phyloP scores from a whole-genome alignment of 2,888 invertebrate species.

The Gastracanthus pulcherrimus region DNA sequence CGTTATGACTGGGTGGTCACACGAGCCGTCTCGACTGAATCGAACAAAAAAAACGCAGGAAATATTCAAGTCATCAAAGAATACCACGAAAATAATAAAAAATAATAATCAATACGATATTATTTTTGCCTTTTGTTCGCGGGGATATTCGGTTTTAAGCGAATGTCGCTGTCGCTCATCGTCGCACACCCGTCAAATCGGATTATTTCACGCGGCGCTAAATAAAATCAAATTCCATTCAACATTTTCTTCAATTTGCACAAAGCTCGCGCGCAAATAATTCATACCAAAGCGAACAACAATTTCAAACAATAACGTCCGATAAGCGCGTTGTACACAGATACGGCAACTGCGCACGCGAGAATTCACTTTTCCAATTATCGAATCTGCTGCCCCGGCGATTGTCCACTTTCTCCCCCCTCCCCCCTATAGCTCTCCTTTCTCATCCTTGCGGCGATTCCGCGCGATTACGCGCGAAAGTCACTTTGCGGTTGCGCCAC shows the following conservation, averaged over 20 bases:
- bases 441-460: neutral
- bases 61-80: too few species aligned
- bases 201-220: neutral
- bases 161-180: neutral
- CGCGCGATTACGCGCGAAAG: constrained; percentile 27
- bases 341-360: neutral
- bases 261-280: neutral
- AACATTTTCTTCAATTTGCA: neutral
- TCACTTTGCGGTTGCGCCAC: constrained; percentile 22
- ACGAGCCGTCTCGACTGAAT: too few species aligned
- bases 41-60: too few species aligned
- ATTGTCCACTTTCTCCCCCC: neutral
- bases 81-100: too few species aligned
- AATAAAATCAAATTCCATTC: neutral
- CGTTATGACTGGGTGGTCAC: neutral
- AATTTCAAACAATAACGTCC: neutral
- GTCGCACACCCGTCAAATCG: neutral
- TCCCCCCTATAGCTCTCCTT: neutral
- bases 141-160: too few species aligned
- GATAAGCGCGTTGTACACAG: too few species aligned
- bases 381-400: neutral
- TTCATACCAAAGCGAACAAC: neutral
- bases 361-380: constrained; percentile 40
- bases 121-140: too few species aligned
- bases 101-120: too few species aligned